phyloP scores from a whole-genome alignment of 2,797 vertebrate species.

The Pristis pectinata region DNA sequence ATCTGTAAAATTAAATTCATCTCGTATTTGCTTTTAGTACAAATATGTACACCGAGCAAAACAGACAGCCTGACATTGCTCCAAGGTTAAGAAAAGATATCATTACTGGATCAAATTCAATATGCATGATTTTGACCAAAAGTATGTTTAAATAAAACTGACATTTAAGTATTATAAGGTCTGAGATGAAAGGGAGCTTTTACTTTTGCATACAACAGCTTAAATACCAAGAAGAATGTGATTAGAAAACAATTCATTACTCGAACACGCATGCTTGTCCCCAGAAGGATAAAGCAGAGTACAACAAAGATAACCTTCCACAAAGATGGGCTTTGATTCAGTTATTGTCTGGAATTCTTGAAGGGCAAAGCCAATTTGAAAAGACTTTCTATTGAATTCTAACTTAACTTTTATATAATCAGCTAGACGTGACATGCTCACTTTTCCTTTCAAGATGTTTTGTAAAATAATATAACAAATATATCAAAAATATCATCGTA shows the following conservation, averaged over 20 bases:
- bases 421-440: not conserved
- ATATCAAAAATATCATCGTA: not conserved
- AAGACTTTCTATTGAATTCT: not conserved
- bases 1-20: slow-evolving; percentile 3
- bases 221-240: not conserved
- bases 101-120: not conserved
- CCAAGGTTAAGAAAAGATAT: not conserved
- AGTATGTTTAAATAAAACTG: not conserved
- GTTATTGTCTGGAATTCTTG: not conserved
- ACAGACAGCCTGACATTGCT: not conserved
- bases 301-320: not conserved
- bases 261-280: not conserved
- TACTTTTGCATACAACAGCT: not conserved
- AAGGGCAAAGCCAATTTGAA: not conserved
- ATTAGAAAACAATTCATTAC: not conserved
- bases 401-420: not conserved
- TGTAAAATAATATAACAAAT: not conserved
- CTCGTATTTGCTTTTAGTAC: not conserved
- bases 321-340: not conserved
- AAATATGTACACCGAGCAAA: not conserved
- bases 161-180: too few species aligned
- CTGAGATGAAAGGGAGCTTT: not conserved
- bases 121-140: not conserved
- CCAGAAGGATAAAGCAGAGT: not conserved
- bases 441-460: not conserved